phyloP scores from a whole-genome alignment of 2,113 vertebrate species.

The Pseudopodoces humilis region DNA sequence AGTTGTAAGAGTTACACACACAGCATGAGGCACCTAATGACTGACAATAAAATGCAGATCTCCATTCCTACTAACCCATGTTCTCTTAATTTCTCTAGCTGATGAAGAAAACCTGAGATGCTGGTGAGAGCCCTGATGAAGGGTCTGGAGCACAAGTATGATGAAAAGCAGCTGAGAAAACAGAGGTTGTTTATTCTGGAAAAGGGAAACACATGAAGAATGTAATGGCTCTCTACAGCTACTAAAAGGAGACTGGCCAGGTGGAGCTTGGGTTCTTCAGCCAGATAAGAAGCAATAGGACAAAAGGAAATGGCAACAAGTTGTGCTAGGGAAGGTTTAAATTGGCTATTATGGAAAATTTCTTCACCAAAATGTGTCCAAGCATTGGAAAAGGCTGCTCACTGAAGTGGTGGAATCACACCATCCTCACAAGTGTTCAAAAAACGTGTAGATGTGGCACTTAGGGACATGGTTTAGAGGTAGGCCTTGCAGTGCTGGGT shows the following conservation, averaged over 20 bases:
- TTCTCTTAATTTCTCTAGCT: background rate
- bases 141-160: background rate
- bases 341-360: background rate
- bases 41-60: background rate
- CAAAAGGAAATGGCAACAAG: background rate
- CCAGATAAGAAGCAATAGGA: background rate
- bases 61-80: background rate
- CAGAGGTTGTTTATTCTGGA: background rate
- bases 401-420: background rate
- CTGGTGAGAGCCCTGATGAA: background rate
- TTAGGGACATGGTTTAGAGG: background rate
- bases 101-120: background rate
- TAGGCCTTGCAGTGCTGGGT: background rate
- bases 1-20: background rate
- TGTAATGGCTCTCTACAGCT: background rate
- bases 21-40: background rate
- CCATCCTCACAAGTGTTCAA: background rate
- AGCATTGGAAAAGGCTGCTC: background rate
- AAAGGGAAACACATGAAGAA: background rate
- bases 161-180: background rate
- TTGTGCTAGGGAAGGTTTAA: background rate
- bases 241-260: background rate
- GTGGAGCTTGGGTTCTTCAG: accelerated
- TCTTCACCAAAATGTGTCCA: background rate
- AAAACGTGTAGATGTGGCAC: background rate